Base-by-base conservation (phyloP, 1,140 invertebrate genomes). In the Drosophila triauraria region DNA sequence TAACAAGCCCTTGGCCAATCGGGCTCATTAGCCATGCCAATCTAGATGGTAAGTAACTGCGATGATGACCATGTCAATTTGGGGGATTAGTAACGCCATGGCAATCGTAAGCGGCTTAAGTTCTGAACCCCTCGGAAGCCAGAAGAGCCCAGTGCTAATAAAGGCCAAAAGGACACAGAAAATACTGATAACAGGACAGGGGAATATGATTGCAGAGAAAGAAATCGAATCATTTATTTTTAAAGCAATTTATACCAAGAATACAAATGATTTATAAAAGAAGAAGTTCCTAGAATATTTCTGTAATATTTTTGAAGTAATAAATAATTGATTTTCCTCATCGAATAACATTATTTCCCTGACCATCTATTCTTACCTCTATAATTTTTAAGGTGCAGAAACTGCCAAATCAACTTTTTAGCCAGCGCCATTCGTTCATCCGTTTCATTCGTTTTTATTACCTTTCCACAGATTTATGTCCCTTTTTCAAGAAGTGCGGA, bases 101-200 rank as follows among this genome's bases (percentile, higher is more conserved):
- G 84, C 80, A 87, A 88, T 78, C 51, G 76, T 83, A 87, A 88
- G 84, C 76, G 64, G 83, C 82, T 87, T 87, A 87, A 54, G 67
- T 59, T 69, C 42, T 50, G 44, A 51, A 59, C 38, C 27, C 46
- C 17, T 15, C 48, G 5, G 32, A 3, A 9, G 20, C 44, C 53
- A 56, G 32, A 15, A 42, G 23, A 17, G 56, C 47, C 60, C 59
- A 63, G 32, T 27, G 27, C 40, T 64, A 57, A 57, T 65, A 56
- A 56, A 25, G 20, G 15, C 13, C 20, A 25, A 25, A 23, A 23
- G 35, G 53, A 56, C 53, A 56, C 51, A 54, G 20, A 56, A 25
- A 40, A 56, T 40, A 56, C 7, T 15, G 53, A 7, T 2, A 40
- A 1, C 20, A 38, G 32, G 20, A 56, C 20, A 56, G 2, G 53